phyloP scores from a whole-genome alignment of 2,888 invertebrate species.

The Sinelater perroti region DNA sequence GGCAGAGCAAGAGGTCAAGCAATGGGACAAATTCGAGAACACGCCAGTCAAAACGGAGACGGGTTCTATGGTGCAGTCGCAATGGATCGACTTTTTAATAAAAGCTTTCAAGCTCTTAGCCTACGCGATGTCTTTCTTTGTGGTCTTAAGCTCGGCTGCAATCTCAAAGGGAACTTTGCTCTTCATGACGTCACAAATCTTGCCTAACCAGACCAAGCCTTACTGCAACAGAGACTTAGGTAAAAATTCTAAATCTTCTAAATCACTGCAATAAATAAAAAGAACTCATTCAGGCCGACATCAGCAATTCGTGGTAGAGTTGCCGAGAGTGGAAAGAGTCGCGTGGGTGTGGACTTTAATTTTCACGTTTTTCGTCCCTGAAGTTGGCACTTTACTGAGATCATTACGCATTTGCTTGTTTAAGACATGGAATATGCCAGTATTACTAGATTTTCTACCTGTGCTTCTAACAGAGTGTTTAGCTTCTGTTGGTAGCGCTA shows the following conservation, averaged over 20 bases:
- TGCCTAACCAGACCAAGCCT: slow-evolving; percentile 63
- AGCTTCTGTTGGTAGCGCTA: slow-evolving; percentile 79
- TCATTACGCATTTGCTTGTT: slow-evolving; percentile 77
- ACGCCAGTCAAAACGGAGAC: slow-evolving; percentile 73
- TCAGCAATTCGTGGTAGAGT: slow-evolving; percentile 68
- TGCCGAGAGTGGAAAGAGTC: slow-evolving; percentile 72
- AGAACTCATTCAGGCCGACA: slow-evolving; percentile 68
- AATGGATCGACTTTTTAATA: slow-evolving; percentile 69
- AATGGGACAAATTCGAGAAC: slow-evolving; percentile 85
- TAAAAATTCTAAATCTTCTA: slow-evolving; percentile 43
- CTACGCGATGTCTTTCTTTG: slow-evolving; percentile 72
- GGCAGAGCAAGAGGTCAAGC: slow-evolving; percentile 62
- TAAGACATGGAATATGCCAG: slow-evolving; percentile 72
- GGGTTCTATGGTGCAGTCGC: slow-evolving; percentile 72
- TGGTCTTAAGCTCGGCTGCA: slow-evolving; percentile 74
- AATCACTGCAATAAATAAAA: too few relatives aligned
- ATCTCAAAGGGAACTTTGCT: slow-evolving; percentile 77
- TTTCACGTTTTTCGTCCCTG: slow-evolving; percentile 79
- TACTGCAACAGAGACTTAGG: slow-evolving; percentile 68
- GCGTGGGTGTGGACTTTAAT: slow-evolving; percentile 84
- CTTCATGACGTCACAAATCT: slow-evolving; percentile 77
- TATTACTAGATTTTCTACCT: slow-evolving; percentile 64
- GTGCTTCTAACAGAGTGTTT: slow-evolving; percentile 78
- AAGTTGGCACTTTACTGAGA: slow-evolving; percentile 76
- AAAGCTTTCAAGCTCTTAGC: slow-evolving; percentile 74